Evolutionary conservation across 2,888 invertebrate species (phyloP).

Genomic region (Tetragnatha montana): DNA sequence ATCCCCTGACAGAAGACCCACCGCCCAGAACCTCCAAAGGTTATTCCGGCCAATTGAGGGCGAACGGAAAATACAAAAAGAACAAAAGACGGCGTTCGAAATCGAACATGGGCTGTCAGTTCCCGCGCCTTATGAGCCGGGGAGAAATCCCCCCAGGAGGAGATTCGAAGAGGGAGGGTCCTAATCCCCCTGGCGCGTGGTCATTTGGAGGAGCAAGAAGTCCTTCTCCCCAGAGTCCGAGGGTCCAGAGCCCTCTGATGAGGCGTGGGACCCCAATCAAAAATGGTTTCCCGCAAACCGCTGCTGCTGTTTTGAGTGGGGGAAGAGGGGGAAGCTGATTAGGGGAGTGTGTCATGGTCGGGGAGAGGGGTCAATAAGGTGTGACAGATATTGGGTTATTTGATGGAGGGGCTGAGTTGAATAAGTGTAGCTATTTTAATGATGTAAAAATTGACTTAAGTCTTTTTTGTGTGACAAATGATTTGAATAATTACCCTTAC

Average conservation of each 20-base stretch:
- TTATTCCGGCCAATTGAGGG: not conserved
- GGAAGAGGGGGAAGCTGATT: not conserved
- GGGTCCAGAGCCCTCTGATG: constrained; percentile 40
- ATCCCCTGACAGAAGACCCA: not conserved
- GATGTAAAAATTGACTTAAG: no score
- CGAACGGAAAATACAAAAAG: not conserved
- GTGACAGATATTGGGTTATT: no score
- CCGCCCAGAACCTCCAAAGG: not conserved
- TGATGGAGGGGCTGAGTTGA: no score
- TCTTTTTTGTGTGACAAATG: no score
- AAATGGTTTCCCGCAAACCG: not conserved
- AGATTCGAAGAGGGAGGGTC: not conserved
- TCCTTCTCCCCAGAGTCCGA: constrained; percentile 23
- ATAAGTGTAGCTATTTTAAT: no score
- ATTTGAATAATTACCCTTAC: no score
- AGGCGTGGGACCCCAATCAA: not conserved
- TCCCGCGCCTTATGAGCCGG: not conserved
- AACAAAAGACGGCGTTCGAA: not conserved
- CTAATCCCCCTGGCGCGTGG: constrained; percentile 26
- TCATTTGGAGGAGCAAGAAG: constrained; percentile 43
- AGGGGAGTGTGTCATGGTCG: constrained; percentile 4
- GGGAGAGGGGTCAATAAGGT: not conserved
- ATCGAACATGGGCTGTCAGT: not conserved
- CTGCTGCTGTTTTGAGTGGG: not conserved
- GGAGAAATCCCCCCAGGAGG: not conserved